Evolutionary conservation across 1,140 invertebrate genomes (phyloP), one percentile per base, ranked within the genome.

Genomic region (Nixonia krombeini): DNA sequence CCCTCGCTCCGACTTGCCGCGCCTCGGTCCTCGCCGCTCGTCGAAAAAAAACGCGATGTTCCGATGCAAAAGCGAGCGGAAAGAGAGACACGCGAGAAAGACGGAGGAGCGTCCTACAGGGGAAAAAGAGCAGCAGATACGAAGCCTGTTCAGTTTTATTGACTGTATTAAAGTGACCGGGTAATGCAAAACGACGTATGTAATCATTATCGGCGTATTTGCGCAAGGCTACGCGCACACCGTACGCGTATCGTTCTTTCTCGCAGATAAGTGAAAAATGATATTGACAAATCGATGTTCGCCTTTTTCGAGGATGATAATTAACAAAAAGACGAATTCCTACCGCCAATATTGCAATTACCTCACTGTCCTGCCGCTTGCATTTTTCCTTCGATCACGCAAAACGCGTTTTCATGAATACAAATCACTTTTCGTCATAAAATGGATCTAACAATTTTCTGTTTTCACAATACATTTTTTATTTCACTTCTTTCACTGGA

Each of bases 101-200:
- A 5, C 5, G 2, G 18, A 35, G n/a, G 13, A 42, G 10, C n/a
- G 28, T 15, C 16, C 7, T 18, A 26, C 35, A 23, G 37, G 37
- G 42, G 31, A 44, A 42, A 66, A 62, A 69, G 53, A 31, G 47
- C 7, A 16, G 38, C 47, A 61, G 52, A 57, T 49, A 42, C 16
- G 31, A 31, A 49, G 23, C 47, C 17, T 23, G 37, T 59, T 68
- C 50, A 33, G 46, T 35, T 67, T 63, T 64, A 72, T 72, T 65
- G 57, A 29, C 52, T 68, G 66, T 58, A 57, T 62, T 59, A 45
- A 59, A 65, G 41, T 28, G 18, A 52, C 33, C 37, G 55, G 57
- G 61, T 67, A 74, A 74, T 71, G 66, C 63, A 58, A 51, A 62
- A 66, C 53, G 72, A 71, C 66, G 59, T 55, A 63, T 49, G 63